phyloP scores from a whole-genome alignment of 2,113 vertebrate species.

The Puffinus mauretanicus region DNA sequence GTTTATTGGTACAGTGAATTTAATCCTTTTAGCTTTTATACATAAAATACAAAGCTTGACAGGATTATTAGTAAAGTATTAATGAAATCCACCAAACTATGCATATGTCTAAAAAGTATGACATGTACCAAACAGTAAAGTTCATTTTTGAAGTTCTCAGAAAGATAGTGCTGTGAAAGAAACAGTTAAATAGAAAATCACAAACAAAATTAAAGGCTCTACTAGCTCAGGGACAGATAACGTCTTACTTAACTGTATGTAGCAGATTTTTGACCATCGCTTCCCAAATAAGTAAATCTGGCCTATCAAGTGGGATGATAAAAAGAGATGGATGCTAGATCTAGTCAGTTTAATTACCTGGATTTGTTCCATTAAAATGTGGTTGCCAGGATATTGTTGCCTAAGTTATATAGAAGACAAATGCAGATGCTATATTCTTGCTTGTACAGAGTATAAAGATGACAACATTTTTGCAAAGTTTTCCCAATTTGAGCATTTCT shows the following conservation, averaged over 20 bases:
- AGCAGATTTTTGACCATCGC: neutral
- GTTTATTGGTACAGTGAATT: neutral
- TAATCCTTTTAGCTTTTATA: neutral
- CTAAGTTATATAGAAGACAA: constrained; percentile 58
- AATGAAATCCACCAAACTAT: neutral
- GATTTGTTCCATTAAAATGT: constrained; percentile 71
- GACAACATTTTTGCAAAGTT: constrained; percentile 54
- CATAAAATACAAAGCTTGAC: neutral
- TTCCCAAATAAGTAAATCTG: neutral
- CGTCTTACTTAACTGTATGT: neutral
- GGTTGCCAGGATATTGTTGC: constrained; percentile 89
- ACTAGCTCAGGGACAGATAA: neutral
- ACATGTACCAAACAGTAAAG: neutral
- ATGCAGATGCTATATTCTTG: constrained; percentile 56
- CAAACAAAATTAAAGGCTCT: neutral
- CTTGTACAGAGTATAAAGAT: constrained; percentile 29
- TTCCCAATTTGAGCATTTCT: neutral
- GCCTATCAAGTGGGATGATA: constrained; percentile 50
- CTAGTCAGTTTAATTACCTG: constrained; percentile 64
- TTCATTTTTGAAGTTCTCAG: neutral
- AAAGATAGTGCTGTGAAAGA: neutral
- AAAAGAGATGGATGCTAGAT: constrained; percentile 53
- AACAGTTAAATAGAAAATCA: neutral
- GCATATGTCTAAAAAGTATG: neutral
- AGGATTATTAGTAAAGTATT: neutral